Base-by-base conservation (phyloP, 2,113 vertebrate genomes). In the Nycticryphes semicollaris region DNA sequence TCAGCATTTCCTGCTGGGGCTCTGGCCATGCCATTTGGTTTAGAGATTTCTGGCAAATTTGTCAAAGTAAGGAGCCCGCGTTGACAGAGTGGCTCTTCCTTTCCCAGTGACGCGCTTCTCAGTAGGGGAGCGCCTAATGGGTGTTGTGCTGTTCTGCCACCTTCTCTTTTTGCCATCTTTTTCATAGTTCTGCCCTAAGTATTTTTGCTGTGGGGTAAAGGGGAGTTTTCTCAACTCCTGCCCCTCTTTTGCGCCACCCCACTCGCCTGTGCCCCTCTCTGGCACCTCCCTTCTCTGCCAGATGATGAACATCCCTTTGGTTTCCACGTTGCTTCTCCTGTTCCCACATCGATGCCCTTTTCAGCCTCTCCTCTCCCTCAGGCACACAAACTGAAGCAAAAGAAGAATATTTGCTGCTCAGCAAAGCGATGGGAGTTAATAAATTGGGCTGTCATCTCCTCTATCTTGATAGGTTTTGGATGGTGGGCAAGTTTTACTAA, bases 71-170 rank as follows among this genome's bases (percentile, higher is more conserved):
- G 35, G 51, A 53, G 25, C 24, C 18, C 8, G 6, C 2, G 16
- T 45, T 64, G 62, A 72, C 54, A 73, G 43, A 4, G 0, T 0
- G 1, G 27, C 25, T 63, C 33, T 60, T 81, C n/a, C 24, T 80
- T 67, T 84, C 68, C 31, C 48, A 72, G 63, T 0, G 1, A 33
- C 4, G 4, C 0, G 1, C n/a, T 50, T 54, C 77, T 60, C 6
- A 0, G 68, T 19, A 41, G 8, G 2, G 48, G 39, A 84, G 16
- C 2, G 8, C 47, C 33, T 69, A 24, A 73, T 28, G 48, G 51
- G 14, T 2, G 2, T 14, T 67, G n/a, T 68, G 39, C 48, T 9
- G 2, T 54, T 87, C 39, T 68, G 7, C 2, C 0, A 12, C 22
- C 48, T 62, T 87, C 84, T 27, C 3, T 78, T 84, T 84, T 63